These are phyloP conservation scores for Urechis unicinctus DNA, from an alignment of 2,888 invertebrate species.

Conservation along the genomic window DNA sequence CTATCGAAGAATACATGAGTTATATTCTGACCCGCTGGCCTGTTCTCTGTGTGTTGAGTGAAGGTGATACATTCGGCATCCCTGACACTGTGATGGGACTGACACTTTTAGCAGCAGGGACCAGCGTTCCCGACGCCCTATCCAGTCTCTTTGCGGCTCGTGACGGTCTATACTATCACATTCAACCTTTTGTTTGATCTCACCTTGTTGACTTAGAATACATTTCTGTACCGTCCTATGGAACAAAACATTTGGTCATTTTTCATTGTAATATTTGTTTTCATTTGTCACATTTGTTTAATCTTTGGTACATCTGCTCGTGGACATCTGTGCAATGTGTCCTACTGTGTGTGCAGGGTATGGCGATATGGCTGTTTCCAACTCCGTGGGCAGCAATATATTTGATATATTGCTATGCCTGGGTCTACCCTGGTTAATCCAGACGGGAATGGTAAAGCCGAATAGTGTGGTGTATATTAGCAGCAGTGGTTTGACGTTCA, in stretches of 20 bases:
- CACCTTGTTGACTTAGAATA: too few species aligned
- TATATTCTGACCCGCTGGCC: too few species aligned
- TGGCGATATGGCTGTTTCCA: constrained; percentile 48
- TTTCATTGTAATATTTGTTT: too few species aligned
- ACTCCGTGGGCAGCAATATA: constrained; percentile 46
- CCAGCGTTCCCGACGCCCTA: constrained; percentile 44
- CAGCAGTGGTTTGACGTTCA: constrained; percentile 75
- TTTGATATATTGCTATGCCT: constrained; percentile 46
- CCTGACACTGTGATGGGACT: constrained; percentile 48
- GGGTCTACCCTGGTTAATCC: constrained; percentile 42
- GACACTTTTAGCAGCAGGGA: constrained; percentile 45
- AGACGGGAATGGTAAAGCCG: constrained; percentile 25
- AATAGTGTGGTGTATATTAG: constrained; percentile 68
- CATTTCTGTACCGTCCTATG: too few species aligned
- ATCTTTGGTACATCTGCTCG: too few species aligned
- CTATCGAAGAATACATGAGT: background rate
- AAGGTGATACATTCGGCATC: constrained; percentile 41
- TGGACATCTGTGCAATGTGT: background rate
- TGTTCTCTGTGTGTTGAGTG: constrained; percentile 1
- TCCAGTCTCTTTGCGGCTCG: constrained; percentile 42
- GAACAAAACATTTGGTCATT: too few species aligned
- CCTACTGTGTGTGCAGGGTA: constrained; percentile 26
- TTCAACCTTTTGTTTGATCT: background rate
- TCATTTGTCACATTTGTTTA: too few species aligned
- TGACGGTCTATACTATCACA: constrained; percentile 30